Conservation (phyloP, 1,140 invertebrate genomes). For the Scaptomyza graminum region DNA sequence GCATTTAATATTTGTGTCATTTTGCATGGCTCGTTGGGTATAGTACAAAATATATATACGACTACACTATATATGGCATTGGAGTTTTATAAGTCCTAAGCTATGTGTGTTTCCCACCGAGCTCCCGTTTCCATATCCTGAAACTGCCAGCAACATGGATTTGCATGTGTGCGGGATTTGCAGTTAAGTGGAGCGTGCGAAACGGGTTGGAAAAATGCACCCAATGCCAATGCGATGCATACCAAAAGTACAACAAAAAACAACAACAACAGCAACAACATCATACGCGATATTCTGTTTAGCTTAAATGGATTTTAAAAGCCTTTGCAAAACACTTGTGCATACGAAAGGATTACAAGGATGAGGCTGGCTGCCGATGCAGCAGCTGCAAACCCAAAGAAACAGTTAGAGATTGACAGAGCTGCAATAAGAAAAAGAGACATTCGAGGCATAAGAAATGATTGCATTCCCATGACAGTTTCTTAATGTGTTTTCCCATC, state of each 20-base stretch:
- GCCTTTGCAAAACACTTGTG: slow-evolving; percentile 45
- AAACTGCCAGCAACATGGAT: not conserved
- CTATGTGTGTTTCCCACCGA: not conserved
- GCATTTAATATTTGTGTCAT: slow-evolving; percentile 67
- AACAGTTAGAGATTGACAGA: slow-evolving; percentile 2
- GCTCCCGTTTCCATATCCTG: not conserved
- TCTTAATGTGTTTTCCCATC: slow-evolving; percentile 3
- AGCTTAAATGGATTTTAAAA: slow-evolving; percentile 52
- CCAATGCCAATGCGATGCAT: slow-evolving; percentile 35
- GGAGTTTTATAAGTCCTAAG: slow-evolving; percentile 34
- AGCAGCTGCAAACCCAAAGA: not conserved
- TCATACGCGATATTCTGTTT: slow-evolving; percentile 28
- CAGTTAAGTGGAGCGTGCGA: slow-evolving; percentile 6
- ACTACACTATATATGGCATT: slow-evolving; percentile 26
- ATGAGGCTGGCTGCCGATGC: slow-evolving; percentile 9
- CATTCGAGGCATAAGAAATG: too few relatives aligned
- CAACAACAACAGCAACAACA: slow-evolving; percentile 1
- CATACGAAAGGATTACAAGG: slow-evolving; percentile 42
- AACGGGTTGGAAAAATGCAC: not conserved
- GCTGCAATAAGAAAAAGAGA: not conserved
- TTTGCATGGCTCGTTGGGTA: slow-evolving; percentile 69
- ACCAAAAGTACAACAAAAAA: slow-evolving; percentile 16
- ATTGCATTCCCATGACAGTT: not conserved
- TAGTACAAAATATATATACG: slow-evolving; percentile 37
- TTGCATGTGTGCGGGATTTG: slow-evolving; percentile 39